These are phyloP conservation scores for Sciurus vulgaris DNA, from an alignment of 2,797 vertebrate genomes.

Conservation along the genomic window DNA sequence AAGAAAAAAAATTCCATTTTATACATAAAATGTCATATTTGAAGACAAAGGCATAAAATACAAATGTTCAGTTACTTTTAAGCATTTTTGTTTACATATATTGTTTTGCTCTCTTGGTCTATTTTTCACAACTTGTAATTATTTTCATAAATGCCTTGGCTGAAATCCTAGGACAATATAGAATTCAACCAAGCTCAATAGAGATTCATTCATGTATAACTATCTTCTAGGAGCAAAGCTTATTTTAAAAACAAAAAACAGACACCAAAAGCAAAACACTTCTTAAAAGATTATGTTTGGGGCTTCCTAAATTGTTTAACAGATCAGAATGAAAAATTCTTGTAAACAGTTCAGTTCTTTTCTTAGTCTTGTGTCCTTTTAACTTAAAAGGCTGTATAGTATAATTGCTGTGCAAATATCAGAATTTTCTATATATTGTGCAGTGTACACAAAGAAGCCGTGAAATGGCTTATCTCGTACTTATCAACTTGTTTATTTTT, in stretches of 20 bases:
- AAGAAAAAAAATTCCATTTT: neutral
- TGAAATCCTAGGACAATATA: neutral
- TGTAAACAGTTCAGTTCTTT: conserved; percentile 61
- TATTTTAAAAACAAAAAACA: conserved; percentile 7
- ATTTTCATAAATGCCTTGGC: conserved; percentile 4
- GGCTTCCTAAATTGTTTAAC: conserved; percentile 71
- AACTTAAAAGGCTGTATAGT: conserved; percentile 73
- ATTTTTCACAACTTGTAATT: conserved; percentile 26
- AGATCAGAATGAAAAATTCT: conserved; percentile 70
- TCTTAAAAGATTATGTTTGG: conserved; percentile 69
- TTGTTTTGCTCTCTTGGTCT: conserved; percentile 4
- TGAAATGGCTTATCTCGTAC: conserved; percentile 86
- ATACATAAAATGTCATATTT: conserved; percentile 33
- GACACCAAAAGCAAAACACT: conserved; percentile 35
- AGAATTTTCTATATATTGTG: conserved; percentile 76
- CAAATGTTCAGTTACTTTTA: conserved; percentile 26
- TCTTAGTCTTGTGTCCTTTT: conserved; percentile 64
- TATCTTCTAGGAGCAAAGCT: conserved; percentile 60
- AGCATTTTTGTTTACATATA: neutral
- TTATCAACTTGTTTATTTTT: conserved; percentile 89
- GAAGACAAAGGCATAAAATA: conserved; percentile 38
- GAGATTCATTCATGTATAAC: conserved; percentile 8
- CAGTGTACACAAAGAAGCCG: conserved; percentile 80
- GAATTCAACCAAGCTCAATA: neutral
- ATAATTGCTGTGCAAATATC: conserved; percentile 81